These are phyloP conservation scores for Yponomeuta malinellus DNA, from an alignment of 2,888 invertebrate species.

Conservation along the genomic window DNA sequence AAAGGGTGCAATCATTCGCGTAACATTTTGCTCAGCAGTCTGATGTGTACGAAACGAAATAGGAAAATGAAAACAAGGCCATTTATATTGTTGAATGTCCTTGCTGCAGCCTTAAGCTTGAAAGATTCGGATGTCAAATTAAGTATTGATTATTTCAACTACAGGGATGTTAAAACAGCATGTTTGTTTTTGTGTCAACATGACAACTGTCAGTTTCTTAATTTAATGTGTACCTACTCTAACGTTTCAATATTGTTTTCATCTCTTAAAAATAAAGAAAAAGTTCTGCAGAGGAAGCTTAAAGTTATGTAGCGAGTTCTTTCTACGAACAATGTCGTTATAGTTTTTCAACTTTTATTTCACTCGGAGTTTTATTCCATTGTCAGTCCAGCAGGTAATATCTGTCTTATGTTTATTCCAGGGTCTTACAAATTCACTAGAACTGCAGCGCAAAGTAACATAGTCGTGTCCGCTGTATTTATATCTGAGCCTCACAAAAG, in stretches of 20 bases:
- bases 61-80: background rate
- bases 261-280: too few relatives aligned
- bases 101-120: conserved; percentile 24
- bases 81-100: conserved; percentile 20
- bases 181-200: conserved; percentile 36
- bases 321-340: too few relatives aligned
- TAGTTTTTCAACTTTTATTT: too few relatives aligned
- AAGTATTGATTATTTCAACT: conserved; percentile 35
- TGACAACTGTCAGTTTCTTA: conserved; percentile 22
- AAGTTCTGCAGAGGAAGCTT: too few relatives aligned
- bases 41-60: background rate
- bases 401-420: conserved; percentile 22
- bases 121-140: conserved; percentile 24
- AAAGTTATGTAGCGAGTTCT: too few relatives aligned
- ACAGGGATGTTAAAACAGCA: conserved; percentile 29
- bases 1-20: background rate
- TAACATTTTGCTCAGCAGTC: background rate
- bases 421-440: conserved; percentile 30
- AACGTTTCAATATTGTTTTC: too few relatives aligned
- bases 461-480: conserved; percentile 26
- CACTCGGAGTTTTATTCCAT: background rate
- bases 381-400: background rate
- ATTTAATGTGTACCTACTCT: background rate
- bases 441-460: conserved; percentile 22
- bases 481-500: conserved; percentile 15